Conservation (phyloP, 2,113 vertebrate genomes). For the Pyxicephalus adspersus region DNA sequence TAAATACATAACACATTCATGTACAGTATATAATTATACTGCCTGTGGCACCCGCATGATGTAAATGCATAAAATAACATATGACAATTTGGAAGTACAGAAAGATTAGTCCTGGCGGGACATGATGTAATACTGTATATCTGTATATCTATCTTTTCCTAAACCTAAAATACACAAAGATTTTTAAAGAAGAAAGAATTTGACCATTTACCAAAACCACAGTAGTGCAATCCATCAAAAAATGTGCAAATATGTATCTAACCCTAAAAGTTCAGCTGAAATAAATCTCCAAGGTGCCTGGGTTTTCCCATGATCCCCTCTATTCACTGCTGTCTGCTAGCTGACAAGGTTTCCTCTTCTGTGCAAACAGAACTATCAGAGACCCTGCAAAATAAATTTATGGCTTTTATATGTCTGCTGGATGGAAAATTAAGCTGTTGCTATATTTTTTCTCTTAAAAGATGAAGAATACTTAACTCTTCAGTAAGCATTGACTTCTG, state of each 20-base stretch:
- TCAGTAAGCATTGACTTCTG: too few relatives aligned
- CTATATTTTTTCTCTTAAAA: too few relatives aligned
- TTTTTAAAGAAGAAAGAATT: neutral
- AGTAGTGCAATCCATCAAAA: neutral
- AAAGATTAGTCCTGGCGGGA: neutral
- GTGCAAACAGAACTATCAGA: neutral
- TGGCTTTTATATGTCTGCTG: neutral
- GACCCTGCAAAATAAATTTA: too few relatives aligned
- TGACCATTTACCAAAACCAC: slow-evolving; percentile 7
- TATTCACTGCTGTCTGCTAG: neutral
- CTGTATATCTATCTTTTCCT: neutral
- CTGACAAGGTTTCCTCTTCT: neutral
- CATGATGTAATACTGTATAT: neutral
- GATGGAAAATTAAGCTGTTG: too few relatives aligned
- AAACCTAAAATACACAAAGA: neutral
- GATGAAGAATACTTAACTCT: too few relatives aligned
- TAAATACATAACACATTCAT: neutral
- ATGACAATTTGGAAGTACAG: too few relatives aligned
- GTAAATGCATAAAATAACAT: neutral
- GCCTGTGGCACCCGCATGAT: too few relatives aligned
- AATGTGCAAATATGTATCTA: slow-evolving; percentile 18
- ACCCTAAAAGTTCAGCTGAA: slow-evolving; percentile 13
- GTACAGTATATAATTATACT: too few relatives aligned
- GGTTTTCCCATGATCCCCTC: neutral
- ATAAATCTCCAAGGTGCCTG: slow-evolving; percentile 1